phyloP scores from a whole-genome alignment of 1,140 invertebrate species.

The Drosophila sturtevanti region DNA sequence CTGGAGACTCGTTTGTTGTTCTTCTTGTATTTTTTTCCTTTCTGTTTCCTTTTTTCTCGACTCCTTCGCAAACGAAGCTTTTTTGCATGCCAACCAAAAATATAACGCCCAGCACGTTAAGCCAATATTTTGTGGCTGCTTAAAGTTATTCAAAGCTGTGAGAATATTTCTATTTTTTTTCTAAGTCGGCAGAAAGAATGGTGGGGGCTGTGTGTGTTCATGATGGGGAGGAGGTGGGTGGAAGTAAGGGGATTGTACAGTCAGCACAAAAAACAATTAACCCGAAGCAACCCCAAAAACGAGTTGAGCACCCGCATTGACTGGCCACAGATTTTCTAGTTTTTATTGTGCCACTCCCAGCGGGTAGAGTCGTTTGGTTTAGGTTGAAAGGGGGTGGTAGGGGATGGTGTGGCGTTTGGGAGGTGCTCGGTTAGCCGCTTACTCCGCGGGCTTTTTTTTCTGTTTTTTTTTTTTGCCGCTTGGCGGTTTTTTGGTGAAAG shows the following conservation, averaged over 20 bases:
- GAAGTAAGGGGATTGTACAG: slow-evolving; percentile 27
- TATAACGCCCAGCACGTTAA: slow-evolving; percentile 69
- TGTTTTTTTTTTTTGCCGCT: slow-evolving; percentile 28
- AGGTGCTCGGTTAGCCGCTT: slow-evolving; percentile 20
- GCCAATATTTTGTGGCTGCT: slow-evolving; percentile 74
- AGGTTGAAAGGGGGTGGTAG: not conserved
- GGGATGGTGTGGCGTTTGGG: not conserved
- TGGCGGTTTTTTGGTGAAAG: slow-evolving; percentile 7
- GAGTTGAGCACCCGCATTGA: slow-evolving; percentile 54
- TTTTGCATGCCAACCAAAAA: slow-evolving; percentile 46
- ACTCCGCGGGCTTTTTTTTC: slow-evolving; percentile 35
- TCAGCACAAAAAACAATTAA: slow-evolving; percentile 72
- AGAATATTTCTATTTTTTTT: slow-evolving; percentile 38
- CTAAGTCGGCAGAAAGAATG: slow-evolving; percentile 20
- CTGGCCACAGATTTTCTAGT: slow-evolving; percentile 66
- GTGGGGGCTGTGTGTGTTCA: not conserved
- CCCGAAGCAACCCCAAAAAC: slow-evolving; percentile 36
- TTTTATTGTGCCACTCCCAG: slow-evolving; percentile 40
- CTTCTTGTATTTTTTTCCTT: slow-evolving; percentile 21
- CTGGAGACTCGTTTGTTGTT: not conserved
- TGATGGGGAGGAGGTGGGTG: not conserved
- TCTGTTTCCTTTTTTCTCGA: slow-evolving; percentile 19
- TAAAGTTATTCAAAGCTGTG: slow-evolving; percentile 73
- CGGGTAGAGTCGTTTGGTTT: not conserved
- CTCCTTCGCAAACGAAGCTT: slow-evolving; percentile 14